Conservation (phyloP, 2,113 vertebrate species). For the Pampusana beccarii region DNA sequence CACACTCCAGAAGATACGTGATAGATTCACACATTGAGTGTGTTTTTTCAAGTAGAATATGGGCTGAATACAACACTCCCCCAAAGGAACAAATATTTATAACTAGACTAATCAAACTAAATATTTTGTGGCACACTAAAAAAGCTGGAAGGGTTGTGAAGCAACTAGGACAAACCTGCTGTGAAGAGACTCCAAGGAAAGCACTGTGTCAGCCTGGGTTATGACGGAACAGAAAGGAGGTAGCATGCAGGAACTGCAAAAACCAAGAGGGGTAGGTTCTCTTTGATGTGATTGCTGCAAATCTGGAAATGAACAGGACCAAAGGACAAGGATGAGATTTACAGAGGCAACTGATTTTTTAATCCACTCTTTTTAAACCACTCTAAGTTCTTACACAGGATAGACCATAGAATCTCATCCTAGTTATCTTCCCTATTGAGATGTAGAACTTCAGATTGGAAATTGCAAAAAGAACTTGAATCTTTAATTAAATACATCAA, state of each 20-base stretch:
- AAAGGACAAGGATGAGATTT: not conserved
- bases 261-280: not conserved
- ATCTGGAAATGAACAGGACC: not conserved
- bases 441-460: not conserved
- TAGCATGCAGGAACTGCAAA: not conserved
- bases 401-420: not conserved
- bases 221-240: not conserved
- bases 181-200: not conserved
- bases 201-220: not conserved
- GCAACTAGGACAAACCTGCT: not conserved
- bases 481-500: not conserved
- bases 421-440: not conserved
- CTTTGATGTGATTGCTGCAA: not conserved
- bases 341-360: not conserved
- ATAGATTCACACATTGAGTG: not conserved
- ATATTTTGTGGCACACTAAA: not conserved
- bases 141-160: not conserved
- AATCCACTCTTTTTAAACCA: not conserved
- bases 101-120: not conserved
- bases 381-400: not conserved
- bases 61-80: not conserved
- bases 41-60: not conserved
- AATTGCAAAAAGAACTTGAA: not conserved
- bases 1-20: not conserved
- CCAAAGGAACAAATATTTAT: not conserved